A percentile compares a stretch with the other conserved stretches of the same genome.
These are phyloP conservation scores for Anguilla pacifica DNA, from an alignment of 2,797 vertebrate species.

Conservation along the genomic window DNA sequence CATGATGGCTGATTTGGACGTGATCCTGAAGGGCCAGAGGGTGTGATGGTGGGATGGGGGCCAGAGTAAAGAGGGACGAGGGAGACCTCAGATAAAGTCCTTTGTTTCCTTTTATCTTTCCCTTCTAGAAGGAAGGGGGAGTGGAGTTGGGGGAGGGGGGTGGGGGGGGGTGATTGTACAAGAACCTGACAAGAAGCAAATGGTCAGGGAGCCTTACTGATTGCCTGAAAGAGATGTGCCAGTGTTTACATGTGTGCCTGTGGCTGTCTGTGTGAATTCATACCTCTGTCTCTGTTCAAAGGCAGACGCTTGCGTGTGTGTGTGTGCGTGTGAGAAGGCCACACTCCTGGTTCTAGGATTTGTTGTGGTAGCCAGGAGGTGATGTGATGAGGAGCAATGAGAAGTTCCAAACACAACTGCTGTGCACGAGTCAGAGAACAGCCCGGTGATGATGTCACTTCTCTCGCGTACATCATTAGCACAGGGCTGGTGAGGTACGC, in stretches of 20 bases:
- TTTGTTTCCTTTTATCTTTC: neutral
- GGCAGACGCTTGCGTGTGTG: slow-evolving; percentile 24
- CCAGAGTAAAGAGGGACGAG: slow-evolving; percentile 9
- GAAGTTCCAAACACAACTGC: no score
- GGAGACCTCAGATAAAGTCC: neutral
- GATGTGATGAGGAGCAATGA: no score
- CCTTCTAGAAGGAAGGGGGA: neutral
- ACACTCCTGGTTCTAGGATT: no score
- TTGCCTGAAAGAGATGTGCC: neutral
- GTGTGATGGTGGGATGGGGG: slow-evolving; percentile 43
- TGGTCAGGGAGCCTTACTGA: neutral
- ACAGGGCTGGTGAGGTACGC: neutral
- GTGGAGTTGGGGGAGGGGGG: no score
- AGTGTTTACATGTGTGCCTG: neutral
- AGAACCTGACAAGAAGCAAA: neutral
- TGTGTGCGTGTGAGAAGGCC: neutral
- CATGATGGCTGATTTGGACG: slow-evolving; percentile 61
- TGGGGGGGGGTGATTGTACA: neutral
- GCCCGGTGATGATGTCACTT: no score
- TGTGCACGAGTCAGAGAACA: no score
- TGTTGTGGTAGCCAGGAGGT: no score
- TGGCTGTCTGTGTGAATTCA: neutral
- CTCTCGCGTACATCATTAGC: neutral
- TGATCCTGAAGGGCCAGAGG: slow-evolving; percentile 56
- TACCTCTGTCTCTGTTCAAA: neutral